These are phyloP conservation scores for Sebastes reedi DNA, from an alignment of 2,797 vertebrate species.

Conservation along the genomic window DNA sequence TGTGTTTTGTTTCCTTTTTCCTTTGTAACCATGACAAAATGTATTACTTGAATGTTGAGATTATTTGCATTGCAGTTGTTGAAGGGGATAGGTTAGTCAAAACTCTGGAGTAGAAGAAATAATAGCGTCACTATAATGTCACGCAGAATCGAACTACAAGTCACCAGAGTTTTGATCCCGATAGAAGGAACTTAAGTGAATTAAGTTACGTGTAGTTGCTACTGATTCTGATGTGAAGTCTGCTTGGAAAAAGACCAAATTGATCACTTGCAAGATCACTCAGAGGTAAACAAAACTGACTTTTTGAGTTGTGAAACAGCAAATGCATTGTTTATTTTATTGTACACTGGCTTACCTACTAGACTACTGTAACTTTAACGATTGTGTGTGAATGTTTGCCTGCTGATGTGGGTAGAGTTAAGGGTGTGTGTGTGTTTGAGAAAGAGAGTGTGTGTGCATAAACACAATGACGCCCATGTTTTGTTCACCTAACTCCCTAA, in stretches of 20 bases:
- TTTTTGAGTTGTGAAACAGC: slow-evolving; percentile 80
- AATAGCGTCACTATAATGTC: slow-evolving; percentile 60
- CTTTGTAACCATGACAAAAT: slow-evolving; percentile 66
- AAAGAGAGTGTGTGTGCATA: slow-evolving; percentile 31
- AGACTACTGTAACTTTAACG: slow-evolving; percentile 98
- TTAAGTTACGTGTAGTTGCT: slow-evolving; percentile 72
- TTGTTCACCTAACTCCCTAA: slow-evolving; percentile 86
- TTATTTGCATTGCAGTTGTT: slow-evolving; percentile 64
- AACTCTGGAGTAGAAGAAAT: slow-evolving; percentile 69
- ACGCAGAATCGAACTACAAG: slow-evolving; percentile 59
- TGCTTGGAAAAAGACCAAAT: slow-evolving; percentile 84
- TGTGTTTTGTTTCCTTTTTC: slow-evolving; percentile 60
- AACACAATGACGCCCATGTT: slow-evolving; percentile 85
- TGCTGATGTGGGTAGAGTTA: slow-evolving; percentile 52
- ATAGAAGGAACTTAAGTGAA: slow-evolving; percentile 48
- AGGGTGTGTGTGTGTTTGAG: slow-evolving; percentile 33
- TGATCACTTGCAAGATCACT: slow-evolving; percentile 95
- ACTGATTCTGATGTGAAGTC: slow-evolving; percentile 80
- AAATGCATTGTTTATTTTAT: slow-evolving; percentile 93
- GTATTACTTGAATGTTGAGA: slow-evolving; percentile 84
- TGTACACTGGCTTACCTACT: slow-evolving; percentile 99
- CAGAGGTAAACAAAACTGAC: slow-evolving; percentile 82
- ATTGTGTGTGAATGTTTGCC: slow-evolving; percentile 84
- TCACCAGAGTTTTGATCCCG: slow-evolving; percentile 58
- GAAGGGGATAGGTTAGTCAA: slow-evolving; percentile 54